phyloP scores from a whole-genome alignment of 2,113 vertebrate species.

The Trogon surrucura region DNA sequence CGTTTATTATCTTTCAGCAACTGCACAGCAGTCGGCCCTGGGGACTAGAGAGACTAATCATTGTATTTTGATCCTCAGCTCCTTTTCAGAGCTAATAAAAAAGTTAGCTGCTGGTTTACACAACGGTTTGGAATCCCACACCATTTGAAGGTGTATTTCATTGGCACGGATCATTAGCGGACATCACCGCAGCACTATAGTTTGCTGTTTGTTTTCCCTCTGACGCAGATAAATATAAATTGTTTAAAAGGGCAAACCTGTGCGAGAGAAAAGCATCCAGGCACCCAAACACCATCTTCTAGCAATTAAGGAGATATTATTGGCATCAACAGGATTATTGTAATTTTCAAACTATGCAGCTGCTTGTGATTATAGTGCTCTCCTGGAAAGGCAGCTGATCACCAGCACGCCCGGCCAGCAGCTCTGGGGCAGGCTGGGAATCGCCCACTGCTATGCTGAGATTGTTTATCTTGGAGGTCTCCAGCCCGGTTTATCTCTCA shows the following conservation, averaged over 20 bases:
- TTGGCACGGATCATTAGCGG: background rate
- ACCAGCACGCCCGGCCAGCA: background rate
- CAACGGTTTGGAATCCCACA: background rate
- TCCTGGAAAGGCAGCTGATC: background rate
- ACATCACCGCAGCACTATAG: background rate
- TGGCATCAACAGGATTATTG: background rate
- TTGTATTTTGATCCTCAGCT: background rate
- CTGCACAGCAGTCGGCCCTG: background rate
- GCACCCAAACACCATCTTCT: background rate
- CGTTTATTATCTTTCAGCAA: background rate
- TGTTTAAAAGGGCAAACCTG: conserved; percentile 28
- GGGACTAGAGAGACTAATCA: background rate
- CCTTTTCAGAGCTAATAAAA: conserved; percentile 33
- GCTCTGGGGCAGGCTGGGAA: background rate
- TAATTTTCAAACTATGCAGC: background rate
- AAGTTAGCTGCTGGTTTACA: background rate
- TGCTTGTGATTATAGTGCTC: background rate
- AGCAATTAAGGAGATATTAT: background rate
- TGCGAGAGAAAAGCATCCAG: background rate
- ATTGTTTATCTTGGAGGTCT: background rate
- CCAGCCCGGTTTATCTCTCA: background rate
- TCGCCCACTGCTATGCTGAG: background rate
- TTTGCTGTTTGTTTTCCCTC: conserved; percentile 41
- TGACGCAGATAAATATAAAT: conserved; percentile 23
- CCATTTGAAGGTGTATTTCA: conserved; percentile 2